Evolutionary conservation across 2,888 invertebrate species (phyloP).

Genomic region (Osmoderma eremita): DNA sequence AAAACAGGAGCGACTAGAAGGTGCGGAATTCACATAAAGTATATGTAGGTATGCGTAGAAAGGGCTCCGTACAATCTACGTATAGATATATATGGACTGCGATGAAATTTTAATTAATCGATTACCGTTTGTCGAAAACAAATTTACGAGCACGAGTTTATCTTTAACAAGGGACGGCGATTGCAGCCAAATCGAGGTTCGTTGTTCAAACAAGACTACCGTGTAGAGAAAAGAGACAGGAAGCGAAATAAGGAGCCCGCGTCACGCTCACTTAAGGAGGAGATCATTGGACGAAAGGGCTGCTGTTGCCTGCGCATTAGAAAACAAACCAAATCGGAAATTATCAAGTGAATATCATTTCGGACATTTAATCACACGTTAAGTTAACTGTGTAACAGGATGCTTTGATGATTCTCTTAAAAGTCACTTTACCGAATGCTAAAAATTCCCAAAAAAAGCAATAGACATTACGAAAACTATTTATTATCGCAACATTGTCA

Average conservation of each 20-base stretch:
- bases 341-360: too few relatives aligned
- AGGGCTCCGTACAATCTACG: conserved; percentile 27
- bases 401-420: too few relatives aligned
- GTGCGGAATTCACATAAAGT: conserved; percentile 20
- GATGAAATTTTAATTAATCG: conserved; percentile 44
- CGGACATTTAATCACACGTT: too few relatives aligned
- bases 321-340: neutral
- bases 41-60: conserved; percentile 26
- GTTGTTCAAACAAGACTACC: conserved; percentile 37
- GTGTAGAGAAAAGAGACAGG: conserved; percentile 30
- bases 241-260: conserved; percentile 14
- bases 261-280: conserved; percentile 4
- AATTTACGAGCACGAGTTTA: conserved; percentile 40
- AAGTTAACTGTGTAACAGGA: too few relatives aligned
- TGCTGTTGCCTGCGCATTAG: conserved; percentile 1
- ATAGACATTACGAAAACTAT: too few relatives aligned
- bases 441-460: too few relatives aligned
- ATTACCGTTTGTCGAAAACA: conserved; percentile 42
- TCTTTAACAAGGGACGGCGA: conserved; percentile 34
- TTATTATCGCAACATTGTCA: too few relatives aligned
- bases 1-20: conserved; percentile 6
- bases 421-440: too few relatives aligned
- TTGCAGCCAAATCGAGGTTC: conserved; percentile 32
- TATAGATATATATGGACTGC: conserved; percentile 24
- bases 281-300: conserved; percentile 5